phyloP scores from a whole-genome alignment of 2,113 vertebrate genomes.

The Bubo scandiacus region DNA sequence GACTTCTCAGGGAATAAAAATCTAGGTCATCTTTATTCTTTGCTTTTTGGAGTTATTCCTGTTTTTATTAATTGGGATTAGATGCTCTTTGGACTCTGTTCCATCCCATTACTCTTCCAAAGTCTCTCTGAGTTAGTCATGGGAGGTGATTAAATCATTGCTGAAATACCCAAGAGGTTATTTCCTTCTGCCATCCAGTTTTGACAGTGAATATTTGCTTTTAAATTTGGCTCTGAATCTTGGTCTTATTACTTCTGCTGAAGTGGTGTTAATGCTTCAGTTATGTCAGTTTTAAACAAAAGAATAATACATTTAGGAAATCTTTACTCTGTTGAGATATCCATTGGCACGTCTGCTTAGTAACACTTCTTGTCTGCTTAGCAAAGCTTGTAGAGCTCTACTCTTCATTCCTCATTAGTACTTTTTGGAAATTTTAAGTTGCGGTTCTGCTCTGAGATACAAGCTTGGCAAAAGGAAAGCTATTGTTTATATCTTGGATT shows the following conservation, averaged over 20 bases:
- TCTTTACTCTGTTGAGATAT: not conserved
- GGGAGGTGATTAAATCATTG: slow-evolving; percentile 37
- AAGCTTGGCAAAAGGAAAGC: not conserved
- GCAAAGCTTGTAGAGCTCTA: not conserved
- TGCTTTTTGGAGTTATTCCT: slow-evolving; percentile 11
- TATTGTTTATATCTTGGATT: not conserved
- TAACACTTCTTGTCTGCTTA: not conserved
- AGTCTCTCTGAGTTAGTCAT: slow-evolving; percentile 19
- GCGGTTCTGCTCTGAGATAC: not conserved
- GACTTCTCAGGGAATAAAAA: not conserved
- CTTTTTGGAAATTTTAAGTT: not conserved
- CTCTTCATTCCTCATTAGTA: not conserved
- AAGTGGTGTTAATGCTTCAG: not conserved
- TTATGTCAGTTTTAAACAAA: not conserved
- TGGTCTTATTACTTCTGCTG: not conserved
- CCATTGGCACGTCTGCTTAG: not conserved
- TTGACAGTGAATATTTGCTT: not conserved
- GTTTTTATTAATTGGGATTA: slow-evolving; percentile 17
- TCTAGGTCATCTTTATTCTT: slow-evolving; percentile 7
- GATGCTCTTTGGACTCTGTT: slow-evolving; percentile 4
- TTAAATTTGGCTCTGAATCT: not conserved
- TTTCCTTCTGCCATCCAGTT: slow-evolving; percentile 14
- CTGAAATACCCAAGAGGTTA: slow-evolving; percentile 43
- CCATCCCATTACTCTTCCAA: not conserved
- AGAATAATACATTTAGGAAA: not conserved